phyloP scores from a whole-genome alignment of 1,140 invertebrate genomes.

The Bombus fervidus region DNA sequence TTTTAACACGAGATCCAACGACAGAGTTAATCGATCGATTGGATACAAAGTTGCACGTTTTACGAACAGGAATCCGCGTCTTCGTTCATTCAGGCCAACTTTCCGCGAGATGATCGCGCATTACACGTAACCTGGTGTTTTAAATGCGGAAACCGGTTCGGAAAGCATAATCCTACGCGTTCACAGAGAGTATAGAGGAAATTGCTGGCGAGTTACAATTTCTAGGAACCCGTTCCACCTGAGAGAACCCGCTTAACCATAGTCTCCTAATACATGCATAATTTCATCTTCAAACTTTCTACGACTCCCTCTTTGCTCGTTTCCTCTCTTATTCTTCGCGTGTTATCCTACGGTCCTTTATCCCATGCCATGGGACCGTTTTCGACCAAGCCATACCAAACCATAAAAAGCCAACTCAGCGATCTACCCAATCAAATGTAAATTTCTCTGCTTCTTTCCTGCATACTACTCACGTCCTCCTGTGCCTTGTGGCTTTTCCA shows the following conservation, averaged over 20 bases:
- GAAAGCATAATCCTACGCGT: constrained; percentile 28
- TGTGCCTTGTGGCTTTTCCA: constrained; percentile 78
- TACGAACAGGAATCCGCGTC: not conserved
- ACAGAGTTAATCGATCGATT: not conserved
- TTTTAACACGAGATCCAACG: not conserved
- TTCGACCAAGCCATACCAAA: not conserved
- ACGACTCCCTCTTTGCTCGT: not conserved
- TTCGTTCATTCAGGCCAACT: constrained; percentile 20
- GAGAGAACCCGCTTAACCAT: constrained; percentile 15
- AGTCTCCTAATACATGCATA: constrained; percentile 38
- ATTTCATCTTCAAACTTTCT: constrained; percentile 29
- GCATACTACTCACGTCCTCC: constrained; percentile 74
- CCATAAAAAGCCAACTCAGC: constrained; percentile 22
- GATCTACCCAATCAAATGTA: constrained; percentile 66
- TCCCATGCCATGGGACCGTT: not conserved
- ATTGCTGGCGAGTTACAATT: constrained; percentile 30
- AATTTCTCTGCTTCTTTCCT: constrained; percentile 34
- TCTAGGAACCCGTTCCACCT: constrained; percentile 42
- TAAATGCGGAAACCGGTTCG: constrained; percentile 41
- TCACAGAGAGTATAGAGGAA: constrained; percentile 6
- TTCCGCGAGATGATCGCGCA: constrained; percentile 19
- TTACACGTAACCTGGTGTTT: constrained; percentile 36
- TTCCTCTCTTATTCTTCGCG: not conserved
- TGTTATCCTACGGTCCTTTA: not conserved
- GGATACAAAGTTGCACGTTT: not conserved